A percentile compares a stretch with the other conserved stretches of the same genome.
Evolutionary conservation across 2,797 vertebrate species (phyloP).

Genomic region (Podarcis lilfordi): DNA sequence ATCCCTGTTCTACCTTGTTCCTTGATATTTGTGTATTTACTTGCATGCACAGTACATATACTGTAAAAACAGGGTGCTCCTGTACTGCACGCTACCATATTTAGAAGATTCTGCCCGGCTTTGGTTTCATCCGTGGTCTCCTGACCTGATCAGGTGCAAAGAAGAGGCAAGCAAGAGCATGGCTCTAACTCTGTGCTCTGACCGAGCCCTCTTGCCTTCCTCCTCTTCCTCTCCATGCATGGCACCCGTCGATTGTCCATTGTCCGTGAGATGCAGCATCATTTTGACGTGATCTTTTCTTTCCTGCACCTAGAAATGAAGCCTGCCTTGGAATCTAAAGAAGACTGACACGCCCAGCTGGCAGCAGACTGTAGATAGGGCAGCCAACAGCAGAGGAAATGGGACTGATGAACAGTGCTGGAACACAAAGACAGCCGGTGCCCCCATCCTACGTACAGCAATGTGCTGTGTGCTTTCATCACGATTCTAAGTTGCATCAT

Average conservation of each 20-base stretch:
- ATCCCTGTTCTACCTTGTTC: neutral
- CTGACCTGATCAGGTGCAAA: neutral
- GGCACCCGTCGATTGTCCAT: too few relatives aligned
- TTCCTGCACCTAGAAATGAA: slow-evolving; percentile 42
- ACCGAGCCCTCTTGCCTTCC: neutral
- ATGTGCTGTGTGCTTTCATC: neutral
- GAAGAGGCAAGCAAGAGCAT: neutral
- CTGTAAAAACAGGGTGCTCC: too few relatives aligned
- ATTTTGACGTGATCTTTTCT: neutral
- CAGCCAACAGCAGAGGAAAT: neutral
- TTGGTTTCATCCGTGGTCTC: neutral
- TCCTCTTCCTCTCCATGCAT: neutral
- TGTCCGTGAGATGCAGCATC: neutral
- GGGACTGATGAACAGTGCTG: neutral
- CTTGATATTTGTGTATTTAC: neutral
- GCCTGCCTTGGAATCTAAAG: neutral
- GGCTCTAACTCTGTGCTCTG: neutral
- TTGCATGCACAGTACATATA: neutral
- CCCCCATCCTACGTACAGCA: neutral
- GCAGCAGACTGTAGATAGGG: neutral
- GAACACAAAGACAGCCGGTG: neutral
- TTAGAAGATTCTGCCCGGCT: too few relatives aligned
- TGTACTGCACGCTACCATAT: neutral
- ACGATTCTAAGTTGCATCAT: neutral
- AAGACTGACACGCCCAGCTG: neutral